Conservation (phyloP, 2,888 invertebrate species). For the Campoplex nolae region DNA sequence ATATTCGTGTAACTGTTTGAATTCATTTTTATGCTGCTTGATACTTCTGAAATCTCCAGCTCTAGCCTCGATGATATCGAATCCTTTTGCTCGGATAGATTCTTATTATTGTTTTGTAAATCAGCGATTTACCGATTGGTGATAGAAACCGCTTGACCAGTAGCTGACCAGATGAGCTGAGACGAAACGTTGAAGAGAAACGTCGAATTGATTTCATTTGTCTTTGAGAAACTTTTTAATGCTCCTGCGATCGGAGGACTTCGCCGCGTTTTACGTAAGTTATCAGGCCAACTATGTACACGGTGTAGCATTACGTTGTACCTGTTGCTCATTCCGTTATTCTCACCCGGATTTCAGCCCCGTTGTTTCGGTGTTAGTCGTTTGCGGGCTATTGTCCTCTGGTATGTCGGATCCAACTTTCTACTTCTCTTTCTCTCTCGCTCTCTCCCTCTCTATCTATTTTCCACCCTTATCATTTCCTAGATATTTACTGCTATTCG, state of each 20-base stretch:
- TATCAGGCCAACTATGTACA: constrained; percentile 34
- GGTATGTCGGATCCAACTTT: constrained; percentile 55
- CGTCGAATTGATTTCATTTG: neutral
- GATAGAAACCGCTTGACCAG: neutral
- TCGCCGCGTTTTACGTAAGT: constrained; percentile 24
- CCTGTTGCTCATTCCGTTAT: constrained; percentile 82
- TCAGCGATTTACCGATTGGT: neutral
- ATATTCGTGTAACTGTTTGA: too few species aligned
- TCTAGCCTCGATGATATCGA: neutral
- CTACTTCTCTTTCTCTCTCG: constrained; percentile 28
- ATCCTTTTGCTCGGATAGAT: neutral
- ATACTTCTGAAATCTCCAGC: neutral
- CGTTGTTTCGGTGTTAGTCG: constrained; percentile 47
- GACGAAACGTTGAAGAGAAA: neutral
- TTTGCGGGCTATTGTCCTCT: constrained; percentile 60
- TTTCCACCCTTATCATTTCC: neutral
- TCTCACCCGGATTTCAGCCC: constrained; percentile 62
- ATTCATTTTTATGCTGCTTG: neutral
- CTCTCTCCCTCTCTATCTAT: constrained; percentile 10
- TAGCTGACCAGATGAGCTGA: too few species aligned
- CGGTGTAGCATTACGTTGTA: constrained; percentile 69
- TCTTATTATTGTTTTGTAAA: neutral
- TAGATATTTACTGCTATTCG: neutral
- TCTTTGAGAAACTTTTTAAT: neutral
- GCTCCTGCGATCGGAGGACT: neutral